Evolutionary conservation across 2,797 vertebrate species (phyloP), one percentile per base, ranked within the genome.

Genomic region (Melanotaenia maccullochi): DNA sequence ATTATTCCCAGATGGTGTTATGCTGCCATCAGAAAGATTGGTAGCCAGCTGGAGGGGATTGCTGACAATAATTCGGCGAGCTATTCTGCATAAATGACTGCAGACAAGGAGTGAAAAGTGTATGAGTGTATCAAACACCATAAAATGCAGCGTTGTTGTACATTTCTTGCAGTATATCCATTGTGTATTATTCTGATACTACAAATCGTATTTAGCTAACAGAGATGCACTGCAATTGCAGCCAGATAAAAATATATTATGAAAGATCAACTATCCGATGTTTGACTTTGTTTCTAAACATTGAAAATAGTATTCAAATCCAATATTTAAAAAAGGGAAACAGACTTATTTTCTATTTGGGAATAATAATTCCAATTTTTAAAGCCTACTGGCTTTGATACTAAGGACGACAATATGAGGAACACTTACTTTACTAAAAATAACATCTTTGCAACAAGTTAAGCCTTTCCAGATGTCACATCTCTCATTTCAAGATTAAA

Each of bases 31-130:
- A 71, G 44, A 78, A 76, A 77, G 40, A 85, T 56, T 73, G 65
- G 65, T 65, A 76, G 83, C 77, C 69, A 78, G 68, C 79, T 89
- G 80, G 73, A 82, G 64, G 65, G 61, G 42, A 87, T 81, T 52
- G 68, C 65, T 82, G 59, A 68, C 73, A 71, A 82, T 76, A 60
- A 84, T 73, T 70, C 77, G 78, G 79, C 65, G 51, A 67, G 52
- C 14, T 63, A 68, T 60, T 71, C 64, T 33, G 55, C 66, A 75
- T 38, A 69, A 77, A 47, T 58, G 66, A 70, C 61, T 74, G 67
- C 51, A 75, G 71, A 60, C 58, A 62, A 60, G 51, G 44, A 66
- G 32, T 25, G 60, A 62, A 35, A 42, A 65, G 60, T 22, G 40
- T 75, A 71, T 25, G 60, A 68, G 47, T 4, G 28, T 13, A 57